Base-by-base conservation (phyloP, 2,113 vertebrate genomes). In the Misgurnus anguillicaudatus region DNA sequence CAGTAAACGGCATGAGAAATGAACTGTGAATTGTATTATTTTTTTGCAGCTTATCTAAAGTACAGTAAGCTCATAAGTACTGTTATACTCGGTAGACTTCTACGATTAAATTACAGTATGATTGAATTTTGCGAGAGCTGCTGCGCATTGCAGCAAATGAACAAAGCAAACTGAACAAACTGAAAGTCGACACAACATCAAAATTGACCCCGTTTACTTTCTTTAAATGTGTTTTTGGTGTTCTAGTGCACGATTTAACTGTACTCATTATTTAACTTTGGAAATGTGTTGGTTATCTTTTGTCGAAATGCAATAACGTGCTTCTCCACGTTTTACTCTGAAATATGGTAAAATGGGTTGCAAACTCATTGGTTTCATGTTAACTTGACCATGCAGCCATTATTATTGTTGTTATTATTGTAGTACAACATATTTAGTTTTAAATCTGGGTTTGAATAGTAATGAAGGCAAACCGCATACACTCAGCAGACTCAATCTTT, bases 401-500 rank as follows among this genome's bases (percentile, higher is more conserved):
- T 67, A 39, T 65, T 31, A 9, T 45, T 69, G 13, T 69, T 51
- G 13, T 14, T 5, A n/a, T n/a, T n/a, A n/a, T n/a, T n/a, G 48
- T 14, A 10, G 9, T 13, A 16, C 14, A 51, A 51, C 13, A 14
- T 51, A 14, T 51, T 51, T 51, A 5, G 11, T 4, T 51, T 51
- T 51, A 14, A 14, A 16, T 51, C 4, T 4, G 5, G 5, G 41
- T 7, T 7, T 5, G 13, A 57, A 57, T 31, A 9, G 42, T 68
- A 48, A 68, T 1, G 65, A 73, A 53, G 67, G 61, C 42, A 6
- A 24, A 24, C 48, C 61, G 21, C 9, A 55, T 24, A 58, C 70
- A 75, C 68, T 13, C 62, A 80, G 47, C 78, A 75, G 83, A 86
- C 90, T 87, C 90, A 79, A 84, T 81, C 87, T 83, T 64, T 90